Evolutionary conservation across 2,113 vertebrate species (phyloP), one percentile per base, ranked within the genome.

Genomic region (Picathartes gymnocephalus): DNA sequence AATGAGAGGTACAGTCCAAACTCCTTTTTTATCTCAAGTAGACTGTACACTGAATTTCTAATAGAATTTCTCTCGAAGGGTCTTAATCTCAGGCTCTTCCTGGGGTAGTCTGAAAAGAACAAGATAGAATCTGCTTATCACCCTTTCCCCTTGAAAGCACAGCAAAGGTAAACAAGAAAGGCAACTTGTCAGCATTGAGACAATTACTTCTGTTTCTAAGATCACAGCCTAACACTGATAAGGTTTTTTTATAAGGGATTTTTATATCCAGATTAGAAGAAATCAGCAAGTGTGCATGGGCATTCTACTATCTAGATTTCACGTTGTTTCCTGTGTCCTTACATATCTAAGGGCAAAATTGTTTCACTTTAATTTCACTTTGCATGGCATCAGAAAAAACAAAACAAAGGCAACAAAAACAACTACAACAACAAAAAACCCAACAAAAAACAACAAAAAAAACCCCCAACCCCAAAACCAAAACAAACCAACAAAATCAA

Each of bases 81-180:
- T 91, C 80, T 89, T 95, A 93, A 95, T 96, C 73, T 74, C 58
- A 91, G 33, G 20, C 10, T 95, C 48, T 89, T 93, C 72, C 92
- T 72, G 27, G 53, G 23, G 15, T 85, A 93, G 69, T 84, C 47
- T 76, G 73, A 93, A 92, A 93, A 92, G 45, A 86, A 69, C 45
- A 81, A 91, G 93, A 95, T 91, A 94, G 69, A 94, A 94, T 97
- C 95, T 95, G 10, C 76, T 94, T 95, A 96, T 95, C 82, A 84
- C 56, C 88, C 40, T 93, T 93, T 88, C 25, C 56, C 71, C 78
- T 76, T 74, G 79, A 93, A 97, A 95, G 82, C 56, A 69, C 19
- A 72, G 40, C 40, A 58, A 91, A 88, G 60, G 94, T 95, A 96
- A 94, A 96, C 87, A 96, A 74, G 90, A 86, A 91, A 93, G 40